Evolutionary conservation across 1,140 invertebrate species (phyloP).

Genomic region (Brachionus koreanus): DNA sequence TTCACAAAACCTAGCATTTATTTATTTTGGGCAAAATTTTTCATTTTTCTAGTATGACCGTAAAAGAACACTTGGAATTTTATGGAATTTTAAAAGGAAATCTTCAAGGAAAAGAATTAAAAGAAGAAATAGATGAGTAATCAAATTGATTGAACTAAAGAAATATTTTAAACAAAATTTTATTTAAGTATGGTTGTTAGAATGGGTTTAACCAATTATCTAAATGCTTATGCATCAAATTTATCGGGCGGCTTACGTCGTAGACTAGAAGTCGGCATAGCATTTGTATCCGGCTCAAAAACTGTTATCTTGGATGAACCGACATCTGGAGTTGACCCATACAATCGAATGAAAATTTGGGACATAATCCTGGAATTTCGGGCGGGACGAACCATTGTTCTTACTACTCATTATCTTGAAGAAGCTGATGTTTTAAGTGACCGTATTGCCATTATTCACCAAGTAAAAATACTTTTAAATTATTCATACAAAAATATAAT

Average conservation of each 20-base stretch:
- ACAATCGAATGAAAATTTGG: conserved; percentile 65
- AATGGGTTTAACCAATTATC: conserved; percentile 48
- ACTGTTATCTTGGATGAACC: conserved; percentile 60
- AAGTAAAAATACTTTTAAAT: conserved; percentile 44
- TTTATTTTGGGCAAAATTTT: no score
- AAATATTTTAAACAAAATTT: neutral
- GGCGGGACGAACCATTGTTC: conserved; percentile 57
- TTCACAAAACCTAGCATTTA: no score
- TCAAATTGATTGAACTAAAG: no score
- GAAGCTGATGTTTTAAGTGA: conserved; percentile 62
- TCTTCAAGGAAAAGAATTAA: conserved; percentile 46
- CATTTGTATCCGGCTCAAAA: conserved; percentile 60
- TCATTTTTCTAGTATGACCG: conserved; percentile 54
- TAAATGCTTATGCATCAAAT: conserved; percentile 48
- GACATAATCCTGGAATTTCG: conserved; percentile 60
- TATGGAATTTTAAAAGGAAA: conserved; percentile 55
- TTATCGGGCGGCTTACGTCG: conserved; percentile 60
- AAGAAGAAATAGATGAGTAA: conserved; percentile 54
- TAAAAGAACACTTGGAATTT: conserved; percentile 57
- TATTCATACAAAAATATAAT: no score
- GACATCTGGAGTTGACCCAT: conserved; percentile 62
- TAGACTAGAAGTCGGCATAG: conserved; percentile 60
- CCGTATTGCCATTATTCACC: conserved; percentile 58
- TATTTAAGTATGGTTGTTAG: conserved; percentile 48
- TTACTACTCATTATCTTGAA: conserved; percentile 62